Evolutionary conservation across 2,888 invertebrate species (phyloP), one percentile per base, ranked within the genome.

Genomic region (Tinea trinotella): DNA sequence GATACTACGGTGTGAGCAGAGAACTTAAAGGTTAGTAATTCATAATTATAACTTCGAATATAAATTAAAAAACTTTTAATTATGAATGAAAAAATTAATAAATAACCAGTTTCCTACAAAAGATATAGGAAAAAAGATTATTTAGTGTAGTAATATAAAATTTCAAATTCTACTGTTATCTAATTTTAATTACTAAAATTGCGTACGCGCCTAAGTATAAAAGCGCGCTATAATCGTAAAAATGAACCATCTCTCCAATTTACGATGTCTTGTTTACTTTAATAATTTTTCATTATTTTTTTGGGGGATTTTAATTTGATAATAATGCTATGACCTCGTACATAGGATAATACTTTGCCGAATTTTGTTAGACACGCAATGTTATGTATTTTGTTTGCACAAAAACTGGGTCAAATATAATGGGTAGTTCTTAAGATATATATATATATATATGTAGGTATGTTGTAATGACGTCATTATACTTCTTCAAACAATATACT

Each of bases 1-100:
- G 74, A 84, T 83, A 83, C 77, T 72, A 75, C 7, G 76, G 76
- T 74, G 77, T 79, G 79, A 83, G 80, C 78, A 77, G 71, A 75
- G 62, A 78, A 10, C 22, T 24, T 20, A 3, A 78, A 18, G 48
- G 24, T 40, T 12, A 12, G 17, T 35, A 19, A n/a, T 40, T 40
- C 13, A 12, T 40, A 40, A 2, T 12, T 13, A 40, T 15, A n/a
- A 13, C 13, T 40, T 40, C 40, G 40, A 15, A 13, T 15, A n/a
- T 40, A 2, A 40, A 40, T 40, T 13, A 15, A 40, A 12, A 40
- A 12, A n/a, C 10, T 35, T 35, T 35, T n/a, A 24, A 24, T 24
- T 7, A 7, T 24, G 24, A 9, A 24, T 7, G 24, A n/a, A n/a
- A n/a, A n/a, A n/a, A n/a, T n/a, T n/a, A n/a, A n/a, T n/a, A n/a